phyloP scores from a whole-genome alignment of 1,140 invertebrate species.

The Lethrus apterus region DNA sequence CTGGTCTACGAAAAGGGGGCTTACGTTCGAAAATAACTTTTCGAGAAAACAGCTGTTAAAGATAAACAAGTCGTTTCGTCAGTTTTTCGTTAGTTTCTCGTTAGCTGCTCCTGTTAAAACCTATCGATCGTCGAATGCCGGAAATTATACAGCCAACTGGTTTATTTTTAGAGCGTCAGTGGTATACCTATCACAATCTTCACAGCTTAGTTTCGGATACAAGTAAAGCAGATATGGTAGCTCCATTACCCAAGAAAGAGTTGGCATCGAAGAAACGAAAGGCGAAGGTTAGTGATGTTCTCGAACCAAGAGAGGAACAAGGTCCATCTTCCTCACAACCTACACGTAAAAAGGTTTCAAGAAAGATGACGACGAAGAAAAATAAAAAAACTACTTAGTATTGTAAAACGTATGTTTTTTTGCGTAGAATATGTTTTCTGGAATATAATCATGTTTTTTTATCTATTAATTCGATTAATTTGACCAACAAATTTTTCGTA shows the following conservation, averaged over 20 bases:
- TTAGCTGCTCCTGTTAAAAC: not conserved
- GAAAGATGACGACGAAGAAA: not conserved
- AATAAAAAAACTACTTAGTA: not conserved
- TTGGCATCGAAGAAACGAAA: not conserved
- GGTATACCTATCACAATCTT: not conserved
- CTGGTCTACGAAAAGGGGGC: not conserved
- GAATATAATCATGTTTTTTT: slow-evolving; percentile 1
- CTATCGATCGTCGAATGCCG: not conserved
- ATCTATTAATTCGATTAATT: not conserved
- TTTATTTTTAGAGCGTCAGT: not conserved
- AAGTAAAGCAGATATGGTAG: slow-evolving; percentile 1
- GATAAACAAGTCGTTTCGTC: too few relatives aligned
- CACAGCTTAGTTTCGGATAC: not conserved
- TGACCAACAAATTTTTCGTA: not conserved
- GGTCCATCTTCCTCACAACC: not conserved
- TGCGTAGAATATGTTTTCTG: not conserved
- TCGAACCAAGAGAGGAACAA: not conserved
- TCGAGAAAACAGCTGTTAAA: too few relatives aligned
- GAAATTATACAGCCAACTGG: not conserved
- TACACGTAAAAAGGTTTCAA: slow-evolving; percentile 1
- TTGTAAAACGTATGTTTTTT: slow-evolving; percentile 1
- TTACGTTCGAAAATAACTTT: not conserved
- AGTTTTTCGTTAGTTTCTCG: too few relatives aligned
- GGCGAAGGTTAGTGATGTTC: not conserved
- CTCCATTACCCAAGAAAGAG: not conserved